Evolutionary conservation across 1,140 invertebrate genomes (phyloP), one percentile per base, ranked within the genome.

Genomic region (Eueides isabella): DNA sequence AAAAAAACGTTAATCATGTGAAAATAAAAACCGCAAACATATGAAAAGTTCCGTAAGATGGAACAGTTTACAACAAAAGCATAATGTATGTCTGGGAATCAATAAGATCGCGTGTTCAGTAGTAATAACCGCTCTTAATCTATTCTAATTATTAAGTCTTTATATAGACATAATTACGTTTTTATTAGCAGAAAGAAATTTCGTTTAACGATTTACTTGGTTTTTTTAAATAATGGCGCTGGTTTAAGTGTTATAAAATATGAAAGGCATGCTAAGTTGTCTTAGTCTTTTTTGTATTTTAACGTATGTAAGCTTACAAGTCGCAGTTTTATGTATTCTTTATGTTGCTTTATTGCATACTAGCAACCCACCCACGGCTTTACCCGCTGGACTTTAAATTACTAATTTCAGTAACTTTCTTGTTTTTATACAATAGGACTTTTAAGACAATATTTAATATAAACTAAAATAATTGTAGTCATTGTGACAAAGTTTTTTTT

Each of bases 41-140:
- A 26, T 26, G 26, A 55, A 55, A 55, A 55, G 48, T 23, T 55
- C 48, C 48, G 23, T 55, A 55, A 55, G 0, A 23, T n/a, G 26
- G 2, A 55, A 55, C 48, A 55, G 48, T 55, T 55, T 28, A 23
- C 30, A 31, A 3, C 14, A 48, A 30, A 29, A 14, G 19, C 7
- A 35, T 68, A 61, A 31, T 68, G 26, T 61, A 35, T 14, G 67
- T 55, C 16, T 68, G 67, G 30, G 67, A 68, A 68, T 68, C 67
- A 68, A 68, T 68, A 68, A 19, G 41, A 1, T 67, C 7, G 66
- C 66, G 29, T 55, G 66, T 1, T 12, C 30, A 29, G 38, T 16
- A 5, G 41, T 67, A 67, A 55, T 67, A 67, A 55, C 23, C 12
- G 6, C 6, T n/a, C 16, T 63, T 63, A 63, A 30, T 63, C 29